Base-by-base conservation (phyloP, 1,140 invertebrate species). In the Potamilus streckersoni region DNA sequence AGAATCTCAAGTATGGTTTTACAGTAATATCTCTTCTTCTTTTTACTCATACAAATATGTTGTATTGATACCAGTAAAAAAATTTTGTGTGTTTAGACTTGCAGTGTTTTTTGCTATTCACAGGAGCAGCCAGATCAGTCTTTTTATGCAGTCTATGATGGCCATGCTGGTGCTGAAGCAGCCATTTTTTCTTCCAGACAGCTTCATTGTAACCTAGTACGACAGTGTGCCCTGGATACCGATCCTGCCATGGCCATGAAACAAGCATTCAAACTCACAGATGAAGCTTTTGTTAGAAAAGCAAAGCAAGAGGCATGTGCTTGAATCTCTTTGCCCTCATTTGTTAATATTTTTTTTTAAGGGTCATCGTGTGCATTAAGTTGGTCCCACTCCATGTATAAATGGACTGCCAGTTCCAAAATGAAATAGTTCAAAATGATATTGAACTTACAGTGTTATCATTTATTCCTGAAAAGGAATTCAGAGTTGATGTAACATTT, bases 91-190 rank as follows among this genome's bases (percentile, higher is more conserved):
- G 67, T 67, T 23, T 19, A 73, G 17, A 66, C 16, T 55, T 19
- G 62, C 38, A 14, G 63, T 12, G 20, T 72, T 14, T 56, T 8
- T 58, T 57, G 11, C n/a, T 71, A 38, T 71, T 78, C 62, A 27
- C 80, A 88, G 88, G 82, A 82, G 70, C 63, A 91, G 89, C 79
- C 91, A 91, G 82, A 91, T 92, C 85, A 94, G 93, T 92, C 97
- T 94, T 91, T 89, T 90, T 98, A 96, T 91, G 97, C 95, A 66
- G 94, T 99, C 79, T 98, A 97, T 90, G 97, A 98, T 92, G 97
- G 97, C 2, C 97, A 99, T 89, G 95, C 94, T n/a, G 97, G 97
- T 14, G 92, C 93, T 23, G 94, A 97, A 79, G 97, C 97, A 61
- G 96, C 97, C 11, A 92, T 92, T 71, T 98, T 97, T 91, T 93